Evolutionary conservation across 2,113 vertebrate genomes (phyloP), one percentile per base, ranked within the genome.

Genomic region (Barbus barbus): DNA sequence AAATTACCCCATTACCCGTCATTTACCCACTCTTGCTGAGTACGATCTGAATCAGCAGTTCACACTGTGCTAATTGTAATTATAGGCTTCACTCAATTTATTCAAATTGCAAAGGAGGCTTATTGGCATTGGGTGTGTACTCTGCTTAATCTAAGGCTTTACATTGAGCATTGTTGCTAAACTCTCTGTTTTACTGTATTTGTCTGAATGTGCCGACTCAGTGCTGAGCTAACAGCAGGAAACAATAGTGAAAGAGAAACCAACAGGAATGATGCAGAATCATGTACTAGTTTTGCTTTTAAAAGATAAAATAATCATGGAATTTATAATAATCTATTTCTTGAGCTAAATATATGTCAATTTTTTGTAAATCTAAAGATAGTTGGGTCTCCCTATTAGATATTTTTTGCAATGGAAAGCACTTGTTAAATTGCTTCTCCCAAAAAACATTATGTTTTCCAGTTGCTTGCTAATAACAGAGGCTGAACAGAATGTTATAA

Each of bases 1-100:
- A 93, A 94, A 95, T 94, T 94, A 93, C 90, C 84, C 90, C 91
- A 94, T 94, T 94, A 95, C 92, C 89, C 92, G 81, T 93, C 91
- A 94, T 92, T 94, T 93, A 94, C 86, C 91, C 92, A 92, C 93
- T 94, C 93, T 90, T 92, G 88, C 91, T 91, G 92, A 94, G 93
- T 91, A 93, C 90, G 93, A 88, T 94, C 93, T 93, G 92, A 94
- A 93, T 95, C 93, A 94, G 93, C 91, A 90, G 88, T 92, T 94
- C 93, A 93, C 92, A 93, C 92, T 92, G 93, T 90, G 93, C 92
- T 94, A 95, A 95, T 95, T 95, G 93, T 94, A 95, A 95, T 95
- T 94, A 95, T 92, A 91, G 93, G 93, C 89, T 93, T 92, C 90
- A 91, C 92, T 93, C 90, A 90, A 92, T 94, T 93, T 92, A 93